phyloP scores from a whole-genome alignment of 2,888 invertebrate genomes.

The Protophormia terraenovae region DNA sequence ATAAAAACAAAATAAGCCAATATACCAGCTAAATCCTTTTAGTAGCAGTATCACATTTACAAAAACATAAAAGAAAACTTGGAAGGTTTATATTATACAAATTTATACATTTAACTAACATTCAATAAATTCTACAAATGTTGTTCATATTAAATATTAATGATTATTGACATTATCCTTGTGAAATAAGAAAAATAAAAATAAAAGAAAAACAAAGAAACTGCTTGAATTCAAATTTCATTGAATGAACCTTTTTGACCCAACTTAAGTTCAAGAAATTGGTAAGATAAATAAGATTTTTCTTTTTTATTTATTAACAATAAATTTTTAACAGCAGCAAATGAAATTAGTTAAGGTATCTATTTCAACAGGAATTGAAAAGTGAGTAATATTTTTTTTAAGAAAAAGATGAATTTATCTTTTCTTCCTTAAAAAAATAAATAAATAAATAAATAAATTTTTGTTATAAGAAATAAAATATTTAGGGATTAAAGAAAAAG shows the following conservation, averaged over 20 bases:
- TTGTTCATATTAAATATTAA: neutral
- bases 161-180: neutral
- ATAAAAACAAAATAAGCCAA: constrained; percentile 4
- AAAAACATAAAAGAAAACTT: neutral
- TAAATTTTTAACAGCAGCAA: neutral
- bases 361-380: neutral
- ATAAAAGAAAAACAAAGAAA: neutral
- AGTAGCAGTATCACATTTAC: neutral
- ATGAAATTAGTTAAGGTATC: neutral
- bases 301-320: neutral
- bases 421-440: neutral
- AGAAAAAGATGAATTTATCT: neutral
- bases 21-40: neutral
- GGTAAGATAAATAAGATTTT: neutral
- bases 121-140: neutral
- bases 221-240: neutral
- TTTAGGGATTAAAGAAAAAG: too few relatives aligned
- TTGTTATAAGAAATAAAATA: too few relatives aligned
- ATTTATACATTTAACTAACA: neutral
- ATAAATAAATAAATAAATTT: too few relatives aligned
- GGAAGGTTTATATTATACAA: neutral
- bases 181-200: neutral
- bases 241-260: neutral
- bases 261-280: neutral
- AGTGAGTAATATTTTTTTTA: neutral